Base-by-base conservation (phyloP, 2,797 vertebrate genomes). In the Enteromius paludinosus region DNA sequence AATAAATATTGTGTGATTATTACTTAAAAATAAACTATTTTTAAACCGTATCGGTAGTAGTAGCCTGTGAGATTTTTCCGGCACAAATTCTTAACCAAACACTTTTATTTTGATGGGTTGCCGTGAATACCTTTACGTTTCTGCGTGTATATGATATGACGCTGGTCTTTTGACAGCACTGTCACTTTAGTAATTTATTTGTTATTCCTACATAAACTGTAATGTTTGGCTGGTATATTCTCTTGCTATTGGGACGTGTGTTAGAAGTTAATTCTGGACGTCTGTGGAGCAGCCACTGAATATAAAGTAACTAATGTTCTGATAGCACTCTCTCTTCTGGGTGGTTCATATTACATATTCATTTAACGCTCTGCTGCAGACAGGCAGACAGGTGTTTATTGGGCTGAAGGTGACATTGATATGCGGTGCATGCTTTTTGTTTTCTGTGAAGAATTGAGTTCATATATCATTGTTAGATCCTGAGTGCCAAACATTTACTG, bases 371-470 rank as follows among this genome's bases (percentile, higher is more conserved):
- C 61, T 45, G 23, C 23, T 43, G 10, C 75, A 23, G 17, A 2
- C 56, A 17, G 74, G 1, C 10, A 38, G 75, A 78, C 75, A 78
- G 41, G 11, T 65, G 75, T 62, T 10, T 49, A 18, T 15, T 33
- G 61, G 28, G 75, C 62, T 33, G 75, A 65, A 38, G 75, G 25
- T n/a, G 20, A 78, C 25, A 65, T 9, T 47, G 28, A 65, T 78
- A 78, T 28, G 41, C 18, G 0, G 9, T 5, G 0, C 6, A 61
- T 28, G 54, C 10, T 62, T 30, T 9, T 11, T 38, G 35, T 38
- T 43, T 61, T 59, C 15, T 28, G 15, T 33, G 15, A 28, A 76
- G 56, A 38, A 41, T 38, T 28, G 23, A 59, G 73, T 61, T 75
- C 73, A 61, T 43, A 43, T 75, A 61, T 43, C 73, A 59, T 6